Evolutionary conservation across 2,113 vertebrate genomes (phyloP).

Genomic region (Takifugu bimaculatus): DNA sequence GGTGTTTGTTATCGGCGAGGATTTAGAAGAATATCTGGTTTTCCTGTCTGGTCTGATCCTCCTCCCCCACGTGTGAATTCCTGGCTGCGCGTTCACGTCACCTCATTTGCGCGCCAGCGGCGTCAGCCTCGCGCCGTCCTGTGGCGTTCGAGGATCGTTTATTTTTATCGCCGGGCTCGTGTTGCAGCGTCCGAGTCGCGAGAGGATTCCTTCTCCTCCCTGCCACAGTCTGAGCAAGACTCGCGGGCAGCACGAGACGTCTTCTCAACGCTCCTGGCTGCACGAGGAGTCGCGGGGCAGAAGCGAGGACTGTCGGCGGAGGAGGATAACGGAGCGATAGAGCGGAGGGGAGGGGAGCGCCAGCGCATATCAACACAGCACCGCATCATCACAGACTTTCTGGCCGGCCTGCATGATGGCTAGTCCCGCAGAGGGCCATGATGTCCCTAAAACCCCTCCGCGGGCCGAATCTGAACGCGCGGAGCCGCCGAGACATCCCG

Average conservation of each 20-base stretch:
- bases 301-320: neutral
- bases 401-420: slow-evolving; percentile 73
- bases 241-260: neutral
- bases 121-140: slow-evolving; percentile 30
- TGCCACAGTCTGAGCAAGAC: slow-evolving; percentile 29
- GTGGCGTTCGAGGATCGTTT: slow-evolving; percentile 46
- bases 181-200: slow-evolving; percentile 48
- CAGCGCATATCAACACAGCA: slow-evolving; percentile 12
- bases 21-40: neutral
- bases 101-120: slow-evolving; percentile 37
- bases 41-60: slow-evolving; percentile 4
- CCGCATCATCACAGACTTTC: slow-evolving; percentile 7
- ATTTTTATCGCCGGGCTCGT: slow-evolving; percentile 77
- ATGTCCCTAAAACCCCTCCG: slow-evolving; percentile 14
- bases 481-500: slow-evolving; percentile 70
- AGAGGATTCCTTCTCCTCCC: slow-evolving; percentile 2
- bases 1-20: too few species aligned
- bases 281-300: slow-evolving; percentile 7
- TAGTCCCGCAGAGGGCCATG: slow-evolving; percentile 66
- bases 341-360: slow-evolving; percentile 1
- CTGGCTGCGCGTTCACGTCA: slow-evolving; percentile 59
- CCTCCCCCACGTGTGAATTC: slow-evolving; percentile 58
- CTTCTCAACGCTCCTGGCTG: neutral
- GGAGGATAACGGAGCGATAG: slow-evolving; percentile 1
- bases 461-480: slow-evolving; percentile 31